Conservation (phyloP, 2,888 invertebrate genomes). For the Zaprionus lineosus region DNA sequence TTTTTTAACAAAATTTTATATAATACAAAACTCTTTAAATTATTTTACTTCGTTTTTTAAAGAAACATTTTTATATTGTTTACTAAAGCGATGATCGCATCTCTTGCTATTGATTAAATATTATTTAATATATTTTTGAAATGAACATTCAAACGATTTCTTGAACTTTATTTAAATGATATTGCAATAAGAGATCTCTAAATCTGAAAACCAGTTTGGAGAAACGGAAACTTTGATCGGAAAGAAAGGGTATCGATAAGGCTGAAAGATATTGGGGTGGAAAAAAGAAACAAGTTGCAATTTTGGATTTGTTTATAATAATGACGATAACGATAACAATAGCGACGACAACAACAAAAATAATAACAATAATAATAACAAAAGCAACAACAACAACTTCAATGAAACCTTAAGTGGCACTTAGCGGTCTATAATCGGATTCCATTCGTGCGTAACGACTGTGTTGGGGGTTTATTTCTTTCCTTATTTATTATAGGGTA, state of each 20-base stretch:
- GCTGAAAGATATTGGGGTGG: too few relatives aligned
- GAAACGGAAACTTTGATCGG: too few relatives aligned
- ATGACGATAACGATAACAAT: constrained; percentile 35
- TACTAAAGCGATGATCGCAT: too few relatives aligned
- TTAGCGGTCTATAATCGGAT: constrained; percentile 28
- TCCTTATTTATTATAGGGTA: constrained; percentile 20
- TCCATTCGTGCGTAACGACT: constrained; percentile 50
- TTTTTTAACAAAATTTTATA: too few relatives aligned
- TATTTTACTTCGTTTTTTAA: too few relatives aligned
- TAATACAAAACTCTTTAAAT: too few relatives aligned
- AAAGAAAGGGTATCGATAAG: constrained; percentile 14
- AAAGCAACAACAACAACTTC: constrained; percentile 18
- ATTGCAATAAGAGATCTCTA: constrained; percentile 15
- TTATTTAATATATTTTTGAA: too few relatives aligned
- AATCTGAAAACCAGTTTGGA: constrained; percentile 33
- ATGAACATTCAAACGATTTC: too few relatives aligned
- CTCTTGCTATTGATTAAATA: too few relatives aligned
- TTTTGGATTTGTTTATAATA: constrained; percentile 12
- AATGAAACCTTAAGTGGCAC: constrained; percentile 41
- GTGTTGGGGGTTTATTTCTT: too few relatives aligned
- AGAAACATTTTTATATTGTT: too few relatives aligned
- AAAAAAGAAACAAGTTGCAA: constrained; percentile 31
- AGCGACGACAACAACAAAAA: constrained; percentile 3
- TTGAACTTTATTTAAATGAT: too few relatives aligned
- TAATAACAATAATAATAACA: not conserved